Percentiles rank a stretch among this genome's conserved stretches.
These are phyloP conservation scores for Helogale parvula DNA, from an alignment of 2,113 vertebrate genomes.

Conservation along the genomic window DNA sequence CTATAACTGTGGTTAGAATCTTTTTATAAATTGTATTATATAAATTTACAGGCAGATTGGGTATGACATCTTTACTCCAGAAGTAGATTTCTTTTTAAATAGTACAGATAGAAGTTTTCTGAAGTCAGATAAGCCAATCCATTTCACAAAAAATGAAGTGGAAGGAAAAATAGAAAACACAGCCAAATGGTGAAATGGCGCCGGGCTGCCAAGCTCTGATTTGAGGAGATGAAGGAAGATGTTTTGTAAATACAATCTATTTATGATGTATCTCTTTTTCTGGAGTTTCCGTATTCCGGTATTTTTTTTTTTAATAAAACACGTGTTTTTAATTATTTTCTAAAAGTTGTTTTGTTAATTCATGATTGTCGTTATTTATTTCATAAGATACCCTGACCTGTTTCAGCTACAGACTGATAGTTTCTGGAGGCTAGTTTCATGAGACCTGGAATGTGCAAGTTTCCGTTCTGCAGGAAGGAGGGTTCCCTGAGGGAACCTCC, in stretches of 20 bases:
- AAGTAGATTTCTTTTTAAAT: conserved; percentile 38
- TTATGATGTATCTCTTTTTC: neutral
- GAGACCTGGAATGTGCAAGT: neutral
- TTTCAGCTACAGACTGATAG: neutral
- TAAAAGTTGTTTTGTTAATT: neutral
- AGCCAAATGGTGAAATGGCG: neutral
- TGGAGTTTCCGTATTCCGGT: neutral
- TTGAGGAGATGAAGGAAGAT: neutral
- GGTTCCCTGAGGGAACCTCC: neutral
- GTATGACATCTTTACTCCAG: neutral
- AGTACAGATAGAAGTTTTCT: neutral
- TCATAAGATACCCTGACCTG: neutral
- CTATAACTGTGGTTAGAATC: conserved; percentile 9
- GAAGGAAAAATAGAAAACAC: neutral
- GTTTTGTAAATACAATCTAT: neutral
- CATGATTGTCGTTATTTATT: neutral
- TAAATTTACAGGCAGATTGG: neutral
- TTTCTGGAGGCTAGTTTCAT: neutral
- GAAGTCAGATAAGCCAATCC: neutral
- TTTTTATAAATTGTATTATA: conserved; percentile 27
- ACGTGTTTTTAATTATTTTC: neutral
- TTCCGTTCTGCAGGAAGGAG: neutral
- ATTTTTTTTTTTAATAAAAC: neutral
- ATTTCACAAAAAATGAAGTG: neutral
- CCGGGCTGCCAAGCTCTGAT: neutral